These are phyloP conservation scores for Plagiodera versicolora DNA, from an alignment of 2,888 invertebrate genomes.

Conservation along the genomic window DNA sequence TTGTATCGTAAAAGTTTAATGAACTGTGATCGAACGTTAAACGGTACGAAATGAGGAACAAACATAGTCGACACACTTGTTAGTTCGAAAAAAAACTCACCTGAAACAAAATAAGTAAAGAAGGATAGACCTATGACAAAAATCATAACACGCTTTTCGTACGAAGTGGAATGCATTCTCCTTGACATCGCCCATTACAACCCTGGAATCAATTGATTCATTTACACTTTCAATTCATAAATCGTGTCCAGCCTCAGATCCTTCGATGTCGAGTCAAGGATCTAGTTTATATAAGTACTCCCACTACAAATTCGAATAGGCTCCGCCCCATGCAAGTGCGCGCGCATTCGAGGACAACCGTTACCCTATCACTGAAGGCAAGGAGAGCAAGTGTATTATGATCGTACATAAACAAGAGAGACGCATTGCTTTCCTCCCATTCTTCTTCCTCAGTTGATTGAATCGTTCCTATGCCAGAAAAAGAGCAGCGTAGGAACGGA, in stretches of 20 bases:
- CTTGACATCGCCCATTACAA: slow-evolving; percentile 56
- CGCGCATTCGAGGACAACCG: neutral
- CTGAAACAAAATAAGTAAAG: slow-evolving; percentile 40
- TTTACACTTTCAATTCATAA: slow-evolving; percentile 9
- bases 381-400: too few relatives aligned
- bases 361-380: too few relatives aligned
- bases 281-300: neutral
- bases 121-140: slow-evolving; percentile 34
- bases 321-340: neutral
- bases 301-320: neutral
- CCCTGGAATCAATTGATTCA: slow-evolving; percentile 46
- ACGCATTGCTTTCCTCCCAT: too few relatives aligned
- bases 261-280: neutral
- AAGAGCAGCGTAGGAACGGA: too few relatives aligned
- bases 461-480: too few relatives aligned
- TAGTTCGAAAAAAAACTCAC: slow-evolving; percentile 37
- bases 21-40: neutral
- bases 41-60: slow-evolving; percentile 10
- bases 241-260: slow-evolving; percentile 11
- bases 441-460: too few relatives aligned
- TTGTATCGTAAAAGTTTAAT: neutral
- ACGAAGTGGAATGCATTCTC: slow-evolving; percentile 64
- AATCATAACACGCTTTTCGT: slow-evolving; percentile 60
- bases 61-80: slow-evolving; percentile 8
- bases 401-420: too few relatives aligned